Evolutionary conservation across 2,113 vertebrate species (phyloP), one percentile per base, ranked within the genome.

Genomic region (Jaculus jaculus): DNA sequence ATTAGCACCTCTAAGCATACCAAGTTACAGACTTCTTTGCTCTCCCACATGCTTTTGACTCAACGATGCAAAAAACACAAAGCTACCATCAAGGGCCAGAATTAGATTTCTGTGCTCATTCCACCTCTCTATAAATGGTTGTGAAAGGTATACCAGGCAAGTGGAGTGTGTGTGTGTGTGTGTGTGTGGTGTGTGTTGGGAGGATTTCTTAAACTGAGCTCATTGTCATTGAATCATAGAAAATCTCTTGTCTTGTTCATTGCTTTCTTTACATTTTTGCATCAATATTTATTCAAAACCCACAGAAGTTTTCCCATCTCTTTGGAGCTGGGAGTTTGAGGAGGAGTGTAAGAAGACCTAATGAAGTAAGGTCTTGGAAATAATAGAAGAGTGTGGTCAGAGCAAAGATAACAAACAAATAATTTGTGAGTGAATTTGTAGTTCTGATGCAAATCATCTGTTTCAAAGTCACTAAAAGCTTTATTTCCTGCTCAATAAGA

Each of bases 1-100:
- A 61, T 28, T 39, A 42, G 39, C 2, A 89, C 72, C 84, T 28
- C 10, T 68, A 37, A 81, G 91, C 61, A 84, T 74, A 60, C 37
- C 51, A 69, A 93, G 42, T 83, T 80, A 90, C 12, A 58, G 20
- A 72, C 80, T 92, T 81, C 42, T 95, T 93, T 92, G 51, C 80
- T 90, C 84, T n/a, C 3, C 15, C 47, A n/a, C 24, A 34, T 54
- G 28, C 51, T 15, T 91, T 72, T 93, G 66, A 96, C 71, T 80
- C 66, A 77, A 11, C 7, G 37, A 18, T 86, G 85, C 61, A 51
- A 7, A 51, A 51, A 51, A 17, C 17, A 91, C 68, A 86, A 63
- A 91, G 30, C 42, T 83, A 54, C 65, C 21, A 3, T 72, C 54
- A 81, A 51, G 16, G 83, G 68, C 37, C 86, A n/a, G 23, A 93